These are phyloP conservation scores for Hydractinia symbiolongicarpus DNA, from an alignment of 30 jellyfish, hydroid and myxozoan genomes.

Conservation along the genomic window DNA sequence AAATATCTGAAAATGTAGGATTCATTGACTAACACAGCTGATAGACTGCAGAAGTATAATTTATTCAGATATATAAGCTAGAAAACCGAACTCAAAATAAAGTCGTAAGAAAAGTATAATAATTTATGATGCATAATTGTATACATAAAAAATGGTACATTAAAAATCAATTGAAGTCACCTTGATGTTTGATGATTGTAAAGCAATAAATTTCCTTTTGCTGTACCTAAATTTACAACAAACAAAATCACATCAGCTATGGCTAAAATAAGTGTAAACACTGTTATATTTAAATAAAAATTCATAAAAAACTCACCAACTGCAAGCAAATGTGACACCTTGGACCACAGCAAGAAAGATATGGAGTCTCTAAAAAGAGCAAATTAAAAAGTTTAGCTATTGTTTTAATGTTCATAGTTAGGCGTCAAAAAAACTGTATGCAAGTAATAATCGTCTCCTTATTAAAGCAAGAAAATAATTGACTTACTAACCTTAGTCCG, in stretches of 20 bases:
- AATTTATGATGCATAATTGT: too few relatives aligned
- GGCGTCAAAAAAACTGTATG: background rate
- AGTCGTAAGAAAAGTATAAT: background rate
- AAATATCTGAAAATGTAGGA: too few relatives aligned
- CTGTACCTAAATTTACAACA: conserved; percentile 35
- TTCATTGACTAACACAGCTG: background rate
- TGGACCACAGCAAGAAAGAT: conserved; percentile 84
- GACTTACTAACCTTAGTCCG: conserved; percentile 41
- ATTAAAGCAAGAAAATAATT: background rate
- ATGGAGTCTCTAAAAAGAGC: conserved; percentile 47
- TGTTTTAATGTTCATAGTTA: background rate
- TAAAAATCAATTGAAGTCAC: background rate
- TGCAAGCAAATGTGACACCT: conserved; percentile 55
- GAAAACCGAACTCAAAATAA: background rate
- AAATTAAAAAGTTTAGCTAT: background rate
- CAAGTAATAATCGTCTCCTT: background rate
- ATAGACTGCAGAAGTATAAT: background rate
- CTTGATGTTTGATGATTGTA: conserved; percentile 90
- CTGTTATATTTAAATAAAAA: too few relatives aligned
- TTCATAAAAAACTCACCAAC: conserved; percentile 38
- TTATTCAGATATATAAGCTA: background rate
- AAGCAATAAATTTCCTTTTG: conserved; percentile 71
- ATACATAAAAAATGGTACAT: too few relatives aligned
- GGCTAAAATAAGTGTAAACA: background rate
- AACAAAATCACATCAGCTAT: background rate